These are phyloP conservation scores for Sceloporus tristichus DNA, from an alignment of 2,113 vertebrate species.

Conservation along the genomic window DNA sequence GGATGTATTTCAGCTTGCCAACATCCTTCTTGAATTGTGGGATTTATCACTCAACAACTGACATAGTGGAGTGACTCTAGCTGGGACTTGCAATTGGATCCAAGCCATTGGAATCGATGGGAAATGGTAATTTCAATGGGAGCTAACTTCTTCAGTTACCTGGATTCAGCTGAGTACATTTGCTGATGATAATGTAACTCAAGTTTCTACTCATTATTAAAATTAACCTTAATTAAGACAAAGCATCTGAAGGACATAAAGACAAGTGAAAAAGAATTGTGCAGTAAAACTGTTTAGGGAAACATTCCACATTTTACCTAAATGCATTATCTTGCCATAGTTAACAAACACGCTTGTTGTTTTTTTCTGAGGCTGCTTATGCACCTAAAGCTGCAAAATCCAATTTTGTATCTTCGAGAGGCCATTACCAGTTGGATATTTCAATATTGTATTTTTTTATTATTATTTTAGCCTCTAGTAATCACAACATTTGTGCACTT, in stretches of 20 bases:
- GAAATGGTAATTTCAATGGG: no score
- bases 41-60: no score
- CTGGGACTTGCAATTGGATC: no score
- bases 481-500: not conserved
- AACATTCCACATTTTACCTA: not conserved
- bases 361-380: not conserved
- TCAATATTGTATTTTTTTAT: no score
- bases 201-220: not conserved
- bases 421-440: not conserved
- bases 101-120: no score
- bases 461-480: no score
- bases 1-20: no score
- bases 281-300: not conserved
- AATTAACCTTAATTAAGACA: constrained; percentile 16
- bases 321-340: not conserved
- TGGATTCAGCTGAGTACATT: not conserved
- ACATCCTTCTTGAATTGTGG: no score
- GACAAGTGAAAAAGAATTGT: not conserved
- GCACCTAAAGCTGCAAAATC: not conserved
- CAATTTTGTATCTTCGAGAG: not conserved
- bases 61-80: no score
- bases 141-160: no score
- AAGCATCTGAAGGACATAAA: not conserved
- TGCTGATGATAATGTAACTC: not conserved
- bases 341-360: no score